Evolutionary conservation across 2,113 vertebrate species (phyloP).

Genomic region (Salvelinus fontinalis): DNA sequence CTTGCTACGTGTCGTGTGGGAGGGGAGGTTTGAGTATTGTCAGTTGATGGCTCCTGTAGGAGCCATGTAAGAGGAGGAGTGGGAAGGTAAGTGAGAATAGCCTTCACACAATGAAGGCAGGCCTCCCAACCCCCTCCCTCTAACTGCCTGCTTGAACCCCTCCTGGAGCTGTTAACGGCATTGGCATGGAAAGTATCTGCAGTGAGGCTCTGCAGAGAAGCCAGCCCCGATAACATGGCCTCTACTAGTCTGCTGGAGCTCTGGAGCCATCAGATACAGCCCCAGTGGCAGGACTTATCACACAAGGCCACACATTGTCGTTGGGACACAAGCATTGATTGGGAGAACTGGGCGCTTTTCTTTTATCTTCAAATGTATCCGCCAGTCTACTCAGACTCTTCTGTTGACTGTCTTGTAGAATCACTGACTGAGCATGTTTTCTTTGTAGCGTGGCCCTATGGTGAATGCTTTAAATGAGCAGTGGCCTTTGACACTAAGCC

Average conservation of each 20-base stretch:
- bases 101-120: slow-evolving; percentile 15
- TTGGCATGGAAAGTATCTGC: slow-evolving; percentile 59
- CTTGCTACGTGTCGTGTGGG: slow-evolving; percentile 42
- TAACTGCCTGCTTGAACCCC: slow-evolving; percentile 3
- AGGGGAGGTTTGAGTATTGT: slow-evolving; percentile 56
- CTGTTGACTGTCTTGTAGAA: no score
- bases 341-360: slow-evolving; percentile 22
- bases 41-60: slow-evolving; percentile 68
- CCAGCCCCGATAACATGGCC: background rate
- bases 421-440: no score
- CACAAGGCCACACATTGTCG: slow-evolving; percentile 7
- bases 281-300: slow-evolving; percentile 30
- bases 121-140: slow-evolving; percentile 29
- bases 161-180: slow-evolving; percentile 64
- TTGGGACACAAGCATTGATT: background rate
- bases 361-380: slow-evolving; percentile 32
- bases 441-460: no score
- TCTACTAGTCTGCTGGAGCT: slow-evolving; percentile 41
- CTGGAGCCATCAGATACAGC: slow-evolving; percentile 40
- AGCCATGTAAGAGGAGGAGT: slow-evolving; percentile 26
- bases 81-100: slow-evolving; percentile 35
- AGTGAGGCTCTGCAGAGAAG: slow-evolving; percentile 40
- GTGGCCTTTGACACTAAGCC: no score
- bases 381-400: background rate
- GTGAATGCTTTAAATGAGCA: no score